phyloP scores from a whole-genome alignment of 92 coral and sea anemone species.

The Heteractis magnifica region DNA sequence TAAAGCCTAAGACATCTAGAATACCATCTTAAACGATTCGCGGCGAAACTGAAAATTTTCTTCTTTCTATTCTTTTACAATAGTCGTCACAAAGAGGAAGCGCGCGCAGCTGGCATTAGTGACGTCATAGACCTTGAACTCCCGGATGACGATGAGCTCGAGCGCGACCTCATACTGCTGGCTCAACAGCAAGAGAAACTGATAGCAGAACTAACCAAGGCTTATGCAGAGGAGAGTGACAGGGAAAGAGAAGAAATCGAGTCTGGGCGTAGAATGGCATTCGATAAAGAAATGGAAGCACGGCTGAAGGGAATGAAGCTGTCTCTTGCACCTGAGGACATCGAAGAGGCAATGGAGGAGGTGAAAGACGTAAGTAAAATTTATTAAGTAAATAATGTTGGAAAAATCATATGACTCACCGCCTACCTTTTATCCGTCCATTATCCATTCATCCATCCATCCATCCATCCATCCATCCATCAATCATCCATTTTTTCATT shows the following conservation, averaged over 20 bases:
- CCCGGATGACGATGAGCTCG: constrained; percentile 88
- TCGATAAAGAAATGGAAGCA: constrained; percentile 95
- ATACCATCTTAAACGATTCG: too few relatives aligned
- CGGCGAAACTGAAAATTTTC: neutral
- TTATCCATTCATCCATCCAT: too few relatives aligned
- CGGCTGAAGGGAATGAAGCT: constrained; percentile 84
- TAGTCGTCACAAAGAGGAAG: constrained; percentile 94
- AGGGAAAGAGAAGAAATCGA: constrained; percentile 79
- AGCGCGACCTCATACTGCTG: constrained; percentile 79
- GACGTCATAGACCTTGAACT: constrained; percentile 95
- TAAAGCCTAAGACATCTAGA: too few relatives aligned
- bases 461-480: too few relatives aligned
- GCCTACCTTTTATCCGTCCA: neutral
- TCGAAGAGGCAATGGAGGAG: constrained; percentile 82
- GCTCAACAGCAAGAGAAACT: constrained; percentile 91
- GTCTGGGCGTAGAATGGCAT: constrained; percentile 79
- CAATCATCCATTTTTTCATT: too few relatives aligned
- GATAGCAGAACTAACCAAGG: constrained; percentile 82
- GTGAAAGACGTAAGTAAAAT: constrained; percentile 64
- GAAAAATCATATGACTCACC: neutral
- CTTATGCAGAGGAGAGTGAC: constrained; percentile 89
- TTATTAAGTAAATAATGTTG: neutral
- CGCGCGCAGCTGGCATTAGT: constrained; percentile 91
- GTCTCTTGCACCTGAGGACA: constrained; percentile 73
- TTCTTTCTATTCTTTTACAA: neutral